Evolutionary conservation across 2,797 vertebrate species (phyloP).

Genomic region (Xiphorhynchus erythropygius): DNA sequence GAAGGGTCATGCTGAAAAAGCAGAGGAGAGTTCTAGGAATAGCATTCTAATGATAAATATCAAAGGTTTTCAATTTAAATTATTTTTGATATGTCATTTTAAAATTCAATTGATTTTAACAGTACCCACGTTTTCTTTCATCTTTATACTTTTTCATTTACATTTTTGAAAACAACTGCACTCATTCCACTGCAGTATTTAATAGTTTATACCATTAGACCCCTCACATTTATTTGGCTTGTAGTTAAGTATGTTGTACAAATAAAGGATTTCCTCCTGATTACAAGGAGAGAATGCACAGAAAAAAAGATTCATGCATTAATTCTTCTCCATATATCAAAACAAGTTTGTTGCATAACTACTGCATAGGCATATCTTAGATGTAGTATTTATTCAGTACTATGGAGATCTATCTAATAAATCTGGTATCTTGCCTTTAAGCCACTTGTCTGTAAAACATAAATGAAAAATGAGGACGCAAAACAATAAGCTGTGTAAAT

Average conservation of each 20-base stretch:
- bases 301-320: neutral
- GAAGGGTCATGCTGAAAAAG: neutral
- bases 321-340: neutral
- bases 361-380: neutral
- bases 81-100: neutral
- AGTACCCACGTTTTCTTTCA: neutral
- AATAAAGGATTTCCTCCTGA: slow-evolving; percentile 2
- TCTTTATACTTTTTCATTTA: neutral
- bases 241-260: neutral
- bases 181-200: neutral
- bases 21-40: neutral
- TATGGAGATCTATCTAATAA: neutral
- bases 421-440: neutral
- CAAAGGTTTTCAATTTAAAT: slow-evolving; percentile 8
- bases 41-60: slow-evolving; percentile 18
- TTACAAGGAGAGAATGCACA: neutral
- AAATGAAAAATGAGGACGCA: neutral
- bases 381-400: neutral
- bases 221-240: neutral
- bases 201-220: neutral
- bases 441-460: neutral
- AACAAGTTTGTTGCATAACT: neutral
- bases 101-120: slow-evolving; percentile 37
- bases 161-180: slow-evolving; percentile 5
- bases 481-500: neutral